Conservation (phyloP, 2,888 invertebrate genomes). For the Aleiodes testaceus region DNA sequence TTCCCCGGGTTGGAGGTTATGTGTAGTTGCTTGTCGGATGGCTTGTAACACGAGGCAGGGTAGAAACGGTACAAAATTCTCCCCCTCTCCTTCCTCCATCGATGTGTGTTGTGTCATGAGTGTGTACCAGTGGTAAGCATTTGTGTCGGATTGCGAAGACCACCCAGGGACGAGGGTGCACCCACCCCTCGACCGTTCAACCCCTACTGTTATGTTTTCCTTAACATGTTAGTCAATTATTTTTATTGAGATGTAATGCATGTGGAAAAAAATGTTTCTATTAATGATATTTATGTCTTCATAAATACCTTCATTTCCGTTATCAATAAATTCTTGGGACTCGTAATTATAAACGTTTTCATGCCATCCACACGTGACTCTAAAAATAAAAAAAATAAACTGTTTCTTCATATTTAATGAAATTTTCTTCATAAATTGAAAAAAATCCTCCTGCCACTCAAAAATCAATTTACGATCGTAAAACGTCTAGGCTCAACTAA, state of each 20-base stretch:
- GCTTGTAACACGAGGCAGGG: conserved; percentile 52
- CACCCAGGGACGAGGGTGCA: conserved; percentile 60
- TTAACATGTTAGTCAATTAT: conserved; percentile 22
- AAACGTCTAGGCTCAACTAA: conserved; percentile 59
- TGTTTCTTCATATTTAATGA: too few relatives aligned
- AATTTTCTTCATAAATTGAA: too few relatives aligned
- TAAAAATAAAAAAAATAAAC: too few relatives aligned
- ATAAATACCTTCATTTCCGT: too few relatives aligned
- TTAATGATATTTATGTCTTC: too few relatives aligned
- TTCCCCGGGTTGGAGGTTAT: conserved; percentile 42
- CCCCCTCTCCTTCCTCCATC: conserved; percentile 29
- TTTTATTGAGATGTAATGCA: conserved; percentile 12
- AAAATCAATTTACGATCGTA: conserved; percentile 63
- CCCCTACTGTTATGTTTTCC: conserved; percentile 26
- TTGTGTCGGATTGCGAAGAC: conserved; percentile 46
- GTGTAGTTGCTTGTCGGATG: conserved; percentile 57
- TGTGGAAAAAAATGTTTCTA: not conserved
- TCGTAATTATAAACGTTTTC: too few relatives aligned
- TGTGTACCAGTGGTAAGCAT: conserved; percentile 30
- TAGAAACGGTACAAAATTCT: conserved; percentile 45
- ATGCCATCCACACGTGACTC: conserved; percentile 32
- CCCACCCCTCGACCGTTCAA: conserved; percentile 52
- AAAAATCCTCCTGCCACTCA: conserved; percentile 46
- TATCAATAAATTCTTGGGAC: too few relatives aligned
- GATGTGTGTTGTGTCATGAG: conserved; percentile 43